These are phyloP conservation scores for Setipinna tenuifilis DNA, from an alignment of 2,797 vertebrate species.

Conservation along the genomic window DNA sequence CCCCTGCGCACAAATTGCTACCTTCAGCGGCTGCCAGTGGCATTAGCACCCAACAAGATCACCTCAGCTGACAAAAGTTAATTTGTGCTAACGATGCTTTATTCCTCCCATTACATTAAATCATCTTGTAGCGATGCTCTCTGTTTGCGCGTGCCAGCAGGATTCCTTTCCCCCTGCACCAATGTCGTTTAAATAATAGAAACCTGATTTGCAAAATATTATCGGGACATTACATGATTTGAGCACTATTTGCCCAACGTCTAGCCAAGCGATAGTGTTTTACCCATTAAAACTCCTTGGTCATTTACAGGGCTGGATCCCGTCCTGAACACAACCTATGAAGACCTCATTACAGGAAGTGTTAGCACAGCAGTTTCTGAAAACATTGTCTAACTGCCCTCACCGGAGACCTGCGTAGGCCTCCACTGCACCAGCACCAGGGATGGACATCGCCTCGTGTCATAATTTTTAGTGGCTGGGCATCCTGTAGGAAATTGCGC, in stretches of 20 bases:
- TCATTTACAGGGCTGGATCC: conserved; percentile 37
- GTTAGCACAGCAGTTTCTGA: conserved; percentile 23
- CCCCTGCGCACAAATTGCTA: conserved; percentile 75
- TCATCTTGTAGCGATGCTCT: conserved; percentile 62
- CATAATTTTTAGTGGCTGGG: conserved; percentile 24
- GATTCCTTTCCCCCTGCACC: conserved; percentile 46
- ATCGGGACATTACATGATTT: conserved; percentile 46
- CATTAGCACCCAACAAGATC: conserved; percentile 76
- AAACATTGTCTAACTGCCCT: conserved; percentile 9
- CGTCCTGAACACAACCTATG: conserved; percentile 15
- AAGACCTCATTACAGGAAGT: conserved; percentile 22
- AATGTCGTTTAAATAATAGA: conserved; percentile 57
- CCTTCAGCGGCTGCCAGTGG: conserved; percentile 74
- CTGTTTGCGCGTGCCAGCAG: conserved; percentile 38
- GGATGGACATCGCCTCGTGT: background rate
- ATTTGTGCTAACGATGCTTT: conserved; percentile 86
- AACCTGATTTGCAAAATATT: conserved; percentile 53
- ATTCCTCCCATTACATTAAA: conserved; percentile 84
- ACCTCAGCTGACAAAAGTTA: conserved; percentile 85
- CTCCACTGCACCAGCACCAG: background rate
- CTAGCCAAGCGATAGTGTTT: conserved; percentile 39
- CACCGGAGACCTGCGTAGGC: background rate
- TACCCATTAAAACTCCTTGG: conserved; percentile 40
- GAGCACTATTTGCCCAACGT: conserved; percentile 57
- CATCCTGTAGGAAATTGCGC: conserved; percentile 29